Base-by-base conservation (phyloP, 1,140 invertebrate species). In the Onthophagus taurus region DNA sequence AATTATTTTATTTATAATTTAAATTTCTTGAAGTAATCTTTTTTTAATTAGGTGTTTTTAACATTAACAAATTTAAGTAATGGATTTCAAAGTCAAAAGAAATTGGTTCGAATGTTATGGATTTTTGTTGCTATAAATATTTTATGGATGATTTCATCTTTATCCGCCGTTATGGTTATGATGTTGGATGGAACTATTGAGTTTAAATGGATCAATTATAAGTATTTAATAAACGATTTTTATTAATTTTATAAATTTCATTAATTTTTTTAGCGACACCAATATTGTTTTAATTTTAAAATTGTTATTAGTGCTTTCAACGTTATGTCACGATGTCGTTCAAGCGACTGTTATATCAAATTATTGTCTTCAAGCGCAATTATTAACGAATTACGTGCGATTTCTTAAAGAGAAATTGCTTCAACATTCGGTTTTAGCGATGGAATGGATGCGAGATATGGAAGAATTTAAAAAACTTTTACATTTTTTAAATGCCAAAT, bases 371-470 rank as follows among this genome's bases (percentile, higher is more conserved):
- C 82, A 86, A 66, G 81, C 80, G n/a, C 81, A 85, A 62, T 64
- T 86, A 39, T 57, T 87, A 30, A 75, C 78, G 37, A 77, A 78
- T 2, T 81, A 85, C 60, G 65, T 85, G 7, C 71, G 76, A 47
- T 81, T 81, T 52, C 58, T 87, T 8, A 74, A 75, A 48, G 75
- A 77, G 30, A 80, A 83, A 50, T 55, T 87, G 29, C 60, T 84
- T 7, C 79, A 85, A 57, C 74, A 81, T 53, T 76, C 77, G 24
- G 73, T 84, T 14, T 69, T 78, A 20, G 70, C 79, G 0, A 60
- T 81, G 9, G 80, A 84, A 49, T 86, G 83, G 81, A 85, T 87
- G 76, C 74, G 81, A 78, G 79, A 84, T 67, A 76, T 87, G 31
- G 70, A 76, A 4, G 82, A 85, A 54, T 84, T 86, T 50, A 77